Base-by-base conservation (phyloP, 1,140 invertebrate species). In the Drosophila lini region DNA sequence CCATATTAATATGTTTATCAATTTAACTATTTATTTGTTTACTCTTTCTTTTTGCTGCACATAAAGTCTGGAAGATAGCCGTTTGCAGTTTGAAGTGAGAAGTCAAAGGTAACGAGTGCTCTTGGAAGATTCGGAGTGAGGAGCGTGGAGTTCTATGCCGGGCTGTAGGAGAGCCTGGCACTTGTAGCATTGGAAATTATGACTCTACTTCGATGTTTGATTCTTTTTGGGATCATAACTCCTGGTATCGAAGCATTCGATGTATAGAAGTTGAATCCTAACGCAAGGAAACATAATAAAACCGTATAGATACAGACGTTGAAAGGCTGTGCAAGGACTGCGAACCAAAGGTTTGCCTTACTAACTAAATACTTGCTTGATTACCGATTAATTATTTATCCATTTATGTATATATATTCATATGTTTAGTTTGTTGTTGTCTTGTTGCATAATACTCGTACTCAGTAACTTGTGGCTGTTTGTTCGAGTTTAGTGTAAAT, bases 361-460 rank as follows among this genome's bases (percentile, higher is more conserved):
- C 53, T 41, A 76, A 76, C 74, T 76, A 76, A 76, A 76, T 76
- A 67, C 55, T 74, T 75, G 67, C 28, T 25, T 60, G 55, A 48
- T 73, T 71, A 75, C 45, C 73, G 53, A 65, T 75, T 75, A 67
- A 32, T 67, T 75, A 40, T 53, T 76, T 60, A 47, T 74, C 36
- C 32, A 48, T 77, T 32, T 64, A 77, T 68, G 62, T 77, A 60
- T 74, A 48, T 73, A 34, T 53, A 62, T 56, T 56, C 34, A 31
- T 60, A 55, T 69, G 56, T 59, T 42, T 52, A 16, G 47, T 50
- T 50, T 32, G 28, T 16, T 47, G 38, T 34, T 42, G 11, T 42
- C 41, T 53, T 55, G 19, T 71, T 73, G 67, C 61, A 69, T 69
- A 84, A 81, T 84, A 78, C 73, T 84, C 67, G 77, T 84, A 78